Evolutionary conservation across 2,113 vertebrate species (phyloP).

Genomic region (Abramis brama): DNA sequence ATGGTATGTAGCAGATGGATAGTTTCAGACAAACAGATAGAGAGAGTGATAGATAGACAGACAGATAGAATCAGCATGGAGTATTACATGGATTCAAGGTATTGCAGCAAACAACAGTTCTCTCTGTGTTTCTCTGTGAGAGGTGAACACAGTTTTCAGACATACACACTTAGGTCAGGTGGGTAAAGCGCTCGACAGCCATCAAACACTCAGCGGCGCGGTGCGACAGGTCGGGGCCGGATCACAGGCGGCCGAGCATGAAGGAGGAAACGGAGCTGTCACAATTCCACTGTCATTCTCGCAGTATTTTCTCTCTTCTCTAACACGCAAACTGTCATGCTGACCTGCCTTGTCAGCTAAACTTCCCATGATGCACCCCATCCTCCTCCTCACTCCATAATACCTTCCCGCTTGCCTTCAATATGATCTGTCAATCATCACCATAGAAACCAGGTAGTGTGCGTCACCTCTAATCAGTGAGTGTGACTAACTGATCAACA

Average conservation of each 20-base stretch:
- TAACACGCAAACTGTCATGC: slow-evolving; percentile 16
- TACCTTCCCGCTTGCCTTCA: slow-evolving; percentile 16
- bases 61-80: not conserved
- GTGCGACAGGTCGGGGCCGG: slow-evolving; percentile 19
- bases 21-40: not conserved
- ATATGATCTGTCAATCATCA: slow-evolving; percentile 45
- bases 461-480: not conserved
- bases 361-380: slow-evolving; percentile 30
- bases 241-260: slow-evolving; percentile 50
- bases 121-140: not conserved
- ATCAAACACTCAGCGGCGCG: slow-evolving; percentile 47
- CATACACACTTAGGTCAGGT: slow-evolving; percentile 47
- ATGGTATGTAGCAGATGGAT: not conserved
- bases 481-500: slow-evolving; percentile 33
- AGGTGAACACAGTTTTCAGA: slow-evolving; percentile 32
- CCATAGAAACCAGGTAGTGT: slow-evolving; percentile 46
- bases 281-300: slow-evolving; percentile 30
- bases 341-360: slow-evolving; percentile 51
- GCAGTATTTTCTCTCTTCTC: slow-evolving; percentile 26
- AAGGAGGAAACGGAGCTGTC: slow-evolving; percentile 48
- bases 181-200: slow-evolving; percentile 46
- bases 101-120: not conserved
- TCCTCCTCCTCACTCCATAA: slow-evolving; percentile 17
- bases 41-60: not conserved
- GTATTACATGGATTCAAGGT: not conserved